Evolutionary conservation across 2,888 invertebrate species (phyloP).

Genomic region (Pomacea canaliculata): DNA sequence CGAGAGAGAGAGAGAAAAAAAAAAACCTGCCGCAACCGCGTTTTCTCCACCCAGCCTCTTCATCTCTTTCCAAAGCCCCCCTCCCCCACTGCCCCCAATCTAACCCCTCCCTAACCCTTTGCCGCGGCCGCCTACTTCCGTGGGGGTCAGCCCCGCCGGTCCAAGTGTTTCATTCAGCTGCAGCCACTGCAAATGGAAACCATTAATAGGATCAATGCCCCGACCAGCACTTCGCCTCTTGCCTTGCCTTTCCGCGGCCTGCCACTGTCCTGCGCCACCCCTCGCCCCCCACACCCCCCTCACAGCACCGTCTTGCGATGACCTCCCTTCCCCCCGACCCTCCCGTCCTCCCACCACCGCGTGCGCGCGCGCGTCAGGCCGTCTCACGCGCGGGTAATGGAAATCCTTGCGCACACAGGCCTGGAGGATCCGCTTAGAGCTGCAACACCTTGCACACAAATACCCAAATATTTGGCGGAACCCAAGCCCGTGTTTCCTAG

Average conservation of each 20-base stretch:
- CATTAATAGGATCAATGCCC: conserved; percentile 33
- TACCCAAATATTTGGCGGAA: too few relatives aligned
- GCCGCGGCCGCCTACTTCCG: conserved; percentile 3
- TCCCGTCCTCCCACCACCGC: too few relatives aligned
- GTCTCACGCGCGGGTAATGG: too few relatives aligned
- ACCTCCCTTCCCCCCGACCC: background rate
- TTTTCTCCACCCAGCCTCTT: conserved; percentile 2
- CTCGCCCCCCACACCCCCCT: background rate
- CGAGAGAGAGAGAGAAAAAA: too few relatives aligned
- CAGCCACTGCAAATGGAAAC: conserved; percentile 31
- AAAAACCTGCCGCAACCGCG: background rate
- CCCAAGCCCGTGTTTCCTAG: too few relatives aligned
- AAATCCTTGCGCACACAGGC: too few relatives aligned
- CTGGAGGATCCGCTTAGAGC: too few relatives aligned
- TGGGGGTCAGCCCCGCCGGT: conserved; percentile 14
- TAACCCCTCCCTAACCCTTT: background rate
- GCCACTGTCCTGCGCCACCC: background rate
- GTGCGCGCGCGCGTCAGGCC: too few relatives aligned
- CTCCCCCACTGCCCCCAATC: background rate
- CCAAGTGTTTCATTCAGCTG: conserved; percentile 29
- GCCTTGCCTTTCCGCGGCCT: background rate
- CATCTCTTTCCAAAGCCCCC: conserved; percentile 1
- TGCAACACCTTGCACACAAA: too few relatives aligned
- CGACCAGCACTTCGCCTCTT: background rate
- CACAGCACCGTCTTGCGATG: background rate